These are phyloP conservation scores for Eristalis pertinax DNA, from an alignment of 2,888 invertebrate species.

Conservation along the genomic window DNA sequence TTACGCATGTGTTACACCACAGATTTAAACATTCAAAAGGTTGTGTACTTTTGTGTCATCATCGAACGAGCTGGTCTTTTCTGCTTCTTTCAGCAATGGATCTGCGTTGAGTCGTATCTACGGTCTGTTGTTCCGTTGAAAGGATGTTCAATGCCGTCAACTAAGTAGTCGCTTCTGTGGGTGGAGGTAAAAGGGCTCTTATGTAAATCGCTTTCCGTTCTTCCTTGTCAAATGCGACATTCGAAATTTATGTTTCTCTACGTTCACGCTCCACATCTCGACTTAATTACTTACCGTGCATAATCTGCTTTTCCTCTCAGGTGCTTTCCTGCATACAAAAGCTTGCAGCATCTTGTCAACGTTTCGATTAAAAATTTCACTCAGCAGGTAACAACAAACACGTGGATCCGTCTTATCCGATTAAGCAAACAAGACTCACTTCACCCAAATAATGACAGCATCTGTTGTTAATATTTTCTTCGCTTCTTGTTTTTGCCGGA, in stretches of 20 bases:
- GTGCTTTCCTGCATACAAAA: slow-evolving; percentile 14
- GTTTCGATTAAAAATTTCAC: slow-evolving; percentile 49
- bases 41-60: too few species aligned
- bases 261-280: not conserved
- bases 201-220: not conserved
- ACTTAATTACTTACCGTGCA: slow-evolving; percentile 15
- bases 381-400: not conserved
- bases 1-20: too few species aligned
- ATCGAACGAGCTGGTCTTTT: too few species aligned
- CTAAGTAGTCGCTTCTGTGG: too few species aligned
- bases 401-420: slow-evolving; percentile 20
- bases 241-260: not conserved
- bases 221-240: not conserved
- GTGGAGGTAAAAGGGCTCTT: too few species aligned
- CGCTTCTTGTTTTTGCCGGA: slow-evolving; percentile 1
- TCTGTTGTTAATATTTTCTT: slow-evolving; percentile 50
- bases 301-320: slow-evolving; percentile 18
- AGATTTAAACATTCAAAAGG: too few species aligned
- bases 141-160: too few species aligned
- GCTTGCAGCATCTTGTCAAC: not conserved
- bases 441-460: slow-evolving; percentile 43
- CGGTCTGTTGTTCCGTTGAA: too few species aligned
- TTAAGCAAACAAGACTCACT: slow-evolving; percentile 42
- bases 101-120: too few species aligned
- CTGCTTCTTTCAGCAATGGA: too few species aligned